Conservation (phyloP, 2,797 vertebrate species). For the Muraenolepis orangiensis region DNA sequence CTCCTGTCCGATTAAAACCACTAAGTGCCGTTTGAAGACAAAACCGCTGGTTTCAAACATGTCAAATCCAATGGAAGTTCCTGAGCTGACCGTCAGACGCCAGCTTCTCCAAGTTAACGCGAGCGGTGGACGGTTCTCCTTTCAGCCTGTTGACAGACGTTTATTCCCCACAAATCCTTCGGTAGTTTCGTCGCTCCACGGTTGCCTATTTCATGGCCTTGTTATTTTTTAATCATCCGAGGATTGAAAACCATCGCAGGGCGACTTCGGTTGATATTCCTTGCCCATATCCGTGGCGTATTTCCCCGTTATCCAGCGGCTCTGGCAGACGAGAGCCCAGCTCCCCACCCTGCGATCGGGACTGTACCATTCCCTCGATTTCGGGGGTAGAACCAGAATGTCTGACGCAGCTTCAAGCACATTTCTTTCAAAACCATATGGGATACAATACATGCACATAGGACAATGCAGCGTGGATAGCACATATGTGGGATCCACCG, state of each 20-base stretch:
- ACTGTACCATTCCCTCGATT: conserved; percentile 61
- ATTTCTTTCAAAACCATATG: conserved; percentile 16
- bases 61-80: conserved; percentile 47
- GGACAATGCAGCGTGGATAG: conserved; percentile 6
- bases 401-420: conserved; percentile 46
- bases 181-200: conserved; percentile 10
- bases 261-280: conserved; percentile 56
- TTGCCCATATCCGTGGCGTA: conserved; percentile 61
- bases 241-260: conserved; percentile 63
- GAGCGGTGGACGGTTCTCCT: not conserved
- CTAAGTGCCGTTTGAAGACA: conserved; percentile 6
- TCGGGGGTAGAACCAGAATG: not conserved
- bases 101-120: conserved; percentile 25
- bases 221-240: conserved; percentile 41
- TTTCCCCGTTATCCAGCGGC: conserved; percentile 67
- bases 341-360: conserved; percentile 73
- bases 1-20: conserved; percentile 18
- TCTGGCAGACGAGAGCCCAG: conserved; percentile 61
- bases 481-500: conserved; percentile 12
- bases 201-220: conserved; percentile 7
- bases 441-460: conserved; percentile 12
- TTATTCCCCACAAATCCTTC: conserved; percentile 26
- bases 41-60: conserved; percentile 26
- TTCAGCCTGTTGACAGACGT: not conserved
- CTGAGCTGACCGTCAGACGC: conserved; percentile 49